phyloP scores from a whole-genome alignment of 2,888 invertebrate species.

The Synanthedon myopaeformis region DNA sequence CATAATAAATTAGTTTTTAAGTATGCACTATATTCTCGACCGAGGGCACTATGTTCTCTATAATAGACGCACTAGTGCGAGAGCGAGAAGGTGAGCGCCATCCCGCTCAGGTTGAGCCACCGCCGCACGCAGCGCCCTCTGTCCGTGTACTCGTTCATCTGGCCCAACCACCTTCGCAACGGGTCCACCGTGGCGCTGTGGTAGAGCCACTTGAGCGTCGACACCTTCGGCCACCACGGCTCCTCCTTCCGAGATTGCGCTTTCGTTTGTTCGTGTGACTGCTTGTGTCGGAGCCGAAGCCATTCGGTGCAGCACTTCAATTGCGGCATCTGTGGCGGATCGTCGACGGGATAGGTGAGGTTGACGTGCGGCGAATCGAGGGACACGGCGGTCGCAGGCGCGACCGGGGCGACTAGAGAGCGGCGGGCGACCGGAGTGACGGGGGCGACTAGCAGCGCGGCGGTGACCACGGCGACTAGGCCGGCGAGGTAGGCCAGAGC shows the following conservation, averaged over 20 bases:
- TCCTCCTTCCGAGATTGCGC: conserved; percentile 19
- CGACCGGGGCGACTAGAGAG: conserved; percentile 21
- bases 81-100: conserved; percentile 9
- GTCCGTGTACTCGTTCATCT: conserved; percentile 28
- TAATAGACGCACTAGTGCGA: no score
- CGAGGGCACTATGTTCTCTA: no score
- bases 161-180: conserved; percentile 49
- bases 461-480: conserved; percentile 56
- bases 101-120: conserved; percentile 38
- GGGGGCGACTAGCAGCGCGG: conserved; percentile 70
- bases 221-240: conserved; percentile 38
- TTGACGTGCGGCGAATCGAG: conserved; percentile 2
- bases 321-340: conserved; percentile 13
- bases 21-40: no score
- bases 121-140: conserved; percentile 22
- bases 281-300: conserved; percentile 28
- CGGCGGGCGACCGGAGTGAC: conserved; percentile 47
- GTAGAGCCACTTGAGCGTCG: conserved; percentile 43
- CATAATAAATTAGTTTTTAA: no score
- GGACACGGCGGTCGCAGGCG: conserved; percentile 16
- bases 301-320: conserved; percentile 37
- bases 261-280: conserved; percentile 4
- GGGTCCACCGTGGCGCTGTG: conserved; percentile 44
- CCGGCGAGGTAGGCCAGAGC: conserved; percentile 45
- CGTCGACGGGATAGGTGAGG: conserved; percentile 5